These are phyloP conservation scores for Lordiphosa fenestrarum DNA, from an alignment of 2,888 invertebrate genomes.

Conservation along the genomic window DNA sequence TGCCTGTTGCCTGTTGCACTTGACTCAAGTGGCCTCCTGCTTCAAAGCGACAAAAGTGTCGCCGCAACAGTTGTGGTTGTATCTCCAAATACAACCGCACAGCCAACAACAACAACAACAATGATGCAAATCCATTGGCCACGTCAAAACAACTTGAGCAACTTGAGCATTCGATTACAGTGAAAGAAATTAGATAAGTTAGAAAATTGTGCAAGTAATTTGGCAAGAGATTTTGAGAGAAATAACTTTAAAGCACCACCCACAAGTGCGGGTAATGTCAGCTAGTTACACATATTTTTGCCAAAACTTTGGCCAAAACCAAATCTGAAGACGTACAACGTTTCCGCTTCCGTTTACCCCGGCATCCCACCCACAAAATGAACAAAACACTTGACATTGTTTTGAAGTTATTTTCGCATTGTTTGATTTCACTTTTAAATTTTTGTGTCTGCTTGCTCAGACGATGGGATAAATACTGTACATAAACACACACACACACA, in stretches of 20 bases:
- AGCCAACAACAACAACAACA: conserved; percentile 5
- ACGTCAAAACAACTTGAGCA: conserved; percentile 28
- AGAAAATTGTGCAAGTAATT: too few species aligned
- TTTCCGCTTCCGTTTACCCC: too few species aligned
- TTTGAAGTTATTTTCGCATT: conserved; percentile 70
- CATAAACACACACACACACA: conserved; percentile 16
- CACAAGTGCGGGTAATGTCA: not conserved
- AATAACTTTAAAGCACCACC: too few species aligned
- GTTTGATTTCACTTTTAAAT: conserved; percentile 72
- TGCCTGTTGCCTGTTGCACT: conserved; percentile 44
- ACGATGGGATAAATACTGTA: conserved; percentile 36
- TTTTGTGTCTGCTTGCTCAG: conserved; percentile 54
- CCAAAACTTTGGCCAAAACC: too few species aligned
- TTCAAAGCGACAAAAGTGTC: conserved; percentile 64
- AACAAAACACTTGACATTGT: conserved; percentile 55
- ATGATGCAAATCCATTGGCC: conserved; percentile 11
- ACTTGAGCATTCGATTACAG: conserved; percentile 22
- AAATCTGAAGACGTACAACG: too few species aligned
- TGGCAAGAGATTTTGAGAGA: too few species aligned
- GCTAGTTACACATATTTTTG: not conserved
- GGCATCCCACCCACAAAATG: not conserved
- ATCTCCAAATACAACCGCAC: conserved; percentile 35
- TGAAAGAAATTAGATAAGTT: conserved; percentile 1
- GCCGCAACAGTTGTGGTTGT: conserved; percentile 66
- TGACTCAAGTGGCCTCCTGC: conserved; percentile 60